Base-by-base conservation (phyloP, 2,113 vertebrate species). In the Eleginops maclovinus region DNA sequence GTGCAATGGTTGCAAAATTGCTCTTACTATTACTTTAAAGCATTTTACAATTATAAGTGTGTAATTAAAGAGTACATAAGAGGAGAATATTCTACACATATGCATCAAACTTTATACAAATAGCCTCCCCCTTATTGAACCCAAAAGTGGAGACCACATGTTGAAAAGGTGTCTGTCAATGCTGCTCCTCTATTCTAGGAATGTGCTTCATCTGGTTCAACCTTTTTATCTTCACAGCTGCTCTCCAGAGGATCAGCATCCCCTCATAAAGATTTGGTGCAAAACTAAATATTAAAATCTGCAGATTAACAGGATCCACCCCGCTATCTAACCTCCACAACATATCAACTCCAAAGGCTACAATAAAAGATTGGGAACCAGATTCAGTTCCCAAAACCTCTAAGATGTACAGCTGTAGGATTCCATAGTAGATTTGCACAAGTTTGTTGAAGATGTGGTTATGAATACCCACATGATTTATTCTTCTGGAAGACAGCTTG, bases 171-270 rank as follows among this genome's bases (percentile, higher is more conserved):
- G 36, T 54, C 13, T 64, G 7, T 54, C 44, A 63, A 28, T 67
- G 28, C 61, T 56, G 68, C 67, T 64, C 43, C 63, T 87, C 77
- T 77, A 81, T 74, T 89, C 84, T 68, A 87, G 83, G 78, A 88
- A 69, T 6, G 67, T 28, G 61, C 74, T 85, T 87, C 68, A 86
- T 89, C 88, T 72, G 74, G 72, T 80, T 11, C 47, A 0, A 26
- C 6, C 41, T 13, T 54, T 36, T 63, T 50, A 77, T 75, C 77
- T 40, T 55, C 51, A 53, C 77, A 77, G 83, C 68, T 75, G 73
- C 22, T 82, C 12, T 70, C 26, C 41, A 66, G 50, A 79, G 74
- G 51, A 55, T 69, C 26, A 43, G 2, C 22, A 43, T 69, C 24
- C 16, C 26, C 43, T 44, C 14, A 13, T 22, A 66, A 49, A 43